phyloP scores from a whole-genome alignment of 2,888 invertebrate species.

The Eupeodes latifasciatus region DNA sequence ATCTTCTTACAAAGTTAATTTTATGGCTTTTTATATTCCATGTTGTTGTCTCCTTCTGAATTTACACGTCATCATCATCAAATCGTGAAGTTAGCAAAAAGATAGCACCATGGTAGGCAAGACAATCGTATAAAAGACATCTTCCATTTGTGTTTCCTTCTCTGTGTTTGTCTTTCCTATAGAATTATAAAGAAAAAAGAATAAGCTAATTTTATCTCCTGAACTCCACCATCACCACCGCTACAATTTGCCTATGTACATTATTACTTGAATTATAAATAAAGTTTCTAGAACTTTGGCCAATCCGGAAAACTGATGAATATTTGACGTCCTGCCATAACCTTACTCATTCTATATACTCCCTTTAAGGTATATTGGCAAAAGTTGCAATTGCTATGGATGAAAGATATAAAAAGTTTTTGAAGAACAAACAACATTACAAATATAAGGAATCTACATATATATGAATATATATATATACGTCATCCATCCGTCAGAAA shows the following conservation, averaged over 20 bases:
- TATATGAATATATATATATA: no score
- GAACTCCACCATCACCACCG: neutral
- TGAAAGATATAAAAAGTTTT: no score
- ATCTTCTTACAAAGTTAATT: slow-evolving; percentile 55
- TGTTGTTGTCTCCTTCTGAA: slow-evolving; percentile 22
- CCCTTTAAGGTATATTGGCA: no score
- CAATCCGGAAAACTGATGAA: slow-evolving; percentile 67
- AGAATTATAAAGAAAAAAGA: slow-evolving; percentile 68
- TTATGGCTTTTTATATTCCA: slow-evolving; percentile 67
- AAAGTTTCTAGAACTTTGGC: slow-evolving; percentile 60
- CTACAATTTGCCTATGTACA: slow-evolving; percentile 51
- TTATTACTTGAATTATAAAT: slow-evolving; percentile 71
- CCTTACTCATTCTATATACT: slow-evolving; percentile 59
- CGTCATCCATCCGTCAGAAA: no score
- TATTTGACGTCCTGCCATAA: slow-evolving; percentile 68
- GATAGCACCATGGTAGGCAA: neutral
- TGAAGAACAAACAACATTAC: no score
- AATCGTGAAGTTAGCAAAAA: neutral
- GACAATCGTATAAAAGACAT: slow-evolving; percentile 39
- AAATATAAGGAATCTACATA: no score
- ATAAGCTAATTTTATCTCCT: slow-evolving; percentile 15
- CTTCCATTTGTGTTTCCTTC: slow-evolving; percentile 60
- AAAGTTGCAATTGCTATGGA: no score
- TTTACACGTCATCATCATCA: slow-evolving; percentile 46
- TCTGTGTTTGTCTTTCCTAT: slow-evolving; percentile 40